These are phyloP conservation scores for Phrynosoma platyrhinos DNA, from an alignment of 2,113 vertebrate species.

Conservation along the genomic window DNA sequence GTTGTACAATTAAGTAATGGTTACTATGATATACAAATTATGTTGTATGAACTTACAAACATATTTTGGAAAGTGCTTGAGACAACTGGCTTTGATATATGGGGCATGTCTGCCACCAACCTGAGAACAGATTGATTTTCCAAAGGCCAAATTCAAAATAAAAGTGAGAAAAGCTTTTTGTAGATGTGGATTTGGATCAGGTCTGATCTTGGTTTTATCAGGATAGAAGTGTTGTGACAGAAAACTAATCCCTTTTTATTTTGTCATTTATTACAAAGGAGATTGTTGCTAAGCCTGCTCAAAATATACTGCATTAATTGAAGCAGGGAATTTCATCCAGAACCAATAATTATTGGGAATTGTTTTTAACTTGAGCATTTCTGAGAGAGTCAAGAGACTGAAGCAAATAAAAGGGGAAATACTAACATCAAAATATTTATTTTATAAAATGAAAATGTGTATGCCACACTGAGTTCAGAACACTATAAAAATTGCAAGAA, in stretches of 20 bases:
- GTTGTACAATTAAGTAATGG: background rate
- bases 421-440: background rate
- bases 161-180: background rate
- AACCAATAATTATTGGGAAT: background rate
- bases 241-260: background rate
- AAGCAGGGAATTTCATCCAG: background rate
- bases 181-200: background rate
- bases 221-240: background rate
- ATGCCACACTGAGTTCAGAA: constrained; percentile 31
- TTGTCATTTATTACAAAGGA: background rate
- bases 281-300: background rate
- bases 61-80: background rate
- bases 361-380: background rate
- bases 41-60: background rate
- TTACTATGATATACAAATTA: background rate
- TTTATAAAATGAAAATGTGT: background rate
- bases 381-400: background rate
- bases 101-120: background rate
- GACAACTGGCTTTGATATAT: background rate
- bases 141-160: background rate
- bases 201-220: background rate
- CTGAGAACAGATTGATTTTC: background rate
- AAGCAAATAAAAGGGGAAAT: background rate
- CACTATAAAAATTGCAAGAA: constrained; percentile 3
- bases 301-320: background rate